Evolutionary conservation across 2,113 vertebrate genomes (phyloP).

Genomic region (Triplophysa siluroides): DNA sequence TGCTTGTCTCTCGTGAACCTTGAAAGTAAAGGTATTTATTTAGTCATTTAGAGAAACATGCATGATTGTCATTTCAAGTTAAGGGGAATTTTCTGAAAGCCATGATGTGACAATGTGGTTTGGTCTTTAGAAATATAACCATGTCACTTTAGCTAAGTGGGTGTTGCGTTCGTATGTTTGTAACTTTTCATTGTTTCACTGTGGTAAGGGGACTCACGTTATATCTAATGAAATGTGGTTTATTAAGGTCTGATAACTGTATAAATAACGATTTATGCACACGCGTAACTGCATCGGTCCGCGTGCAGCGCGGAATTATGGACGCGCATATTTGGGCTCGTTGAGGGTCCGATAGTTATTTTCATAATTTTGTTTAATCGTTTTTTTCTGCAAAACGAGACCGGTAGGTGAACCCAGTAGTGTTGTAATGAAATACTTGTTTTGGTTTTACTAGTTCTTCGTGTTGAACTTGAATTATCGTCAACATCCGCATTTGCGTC

Average conservation of each 20-base stretch:
- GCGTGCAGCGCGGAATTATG: not conserved
- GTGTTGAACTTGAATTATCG: too few species aligned
- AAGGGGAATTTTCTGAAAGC: too few species aligned
- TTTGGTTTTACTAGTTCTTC: not conserved
- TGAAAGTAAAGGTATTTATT: not conserved
- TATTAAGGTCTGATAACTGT: not conserved
- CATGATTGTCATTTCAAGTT: too few species aligned
- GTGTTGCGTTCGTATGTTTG: too few species aligned
- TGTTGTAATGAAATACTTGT: not conserved
- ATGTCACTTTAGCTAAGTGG: too few species aligned
- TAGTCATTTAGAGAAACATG: too few species aligned
- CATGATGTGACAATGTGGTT: too few species aligned
- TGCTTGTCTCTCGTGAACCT: not conserved
- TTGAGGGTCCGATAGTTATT: too few species aligned
- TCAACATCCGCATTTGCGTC: not conserved
- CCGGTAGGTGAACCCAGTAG: not conserved
- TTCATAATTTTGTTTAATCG: not conserved
- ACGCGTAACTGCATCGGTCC: not conserved
- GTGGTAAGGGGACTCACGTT: too few species aligned
- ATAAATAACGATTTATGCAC: conserved; percentile 6
- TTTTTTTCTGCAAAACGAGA: not conserved
- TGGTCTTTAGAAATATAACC: too few species aligned
- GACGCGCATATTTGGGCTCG: not conserved
- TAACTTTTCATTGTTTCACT: too few species aligned
- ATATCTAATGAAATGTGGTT: too few species aligned